These are phyloP conservation scores for Edolisoma coerulescens DNA, from an alignment of 2,113 vertebrate genomes.

Conservation along the genomic window DNA sequence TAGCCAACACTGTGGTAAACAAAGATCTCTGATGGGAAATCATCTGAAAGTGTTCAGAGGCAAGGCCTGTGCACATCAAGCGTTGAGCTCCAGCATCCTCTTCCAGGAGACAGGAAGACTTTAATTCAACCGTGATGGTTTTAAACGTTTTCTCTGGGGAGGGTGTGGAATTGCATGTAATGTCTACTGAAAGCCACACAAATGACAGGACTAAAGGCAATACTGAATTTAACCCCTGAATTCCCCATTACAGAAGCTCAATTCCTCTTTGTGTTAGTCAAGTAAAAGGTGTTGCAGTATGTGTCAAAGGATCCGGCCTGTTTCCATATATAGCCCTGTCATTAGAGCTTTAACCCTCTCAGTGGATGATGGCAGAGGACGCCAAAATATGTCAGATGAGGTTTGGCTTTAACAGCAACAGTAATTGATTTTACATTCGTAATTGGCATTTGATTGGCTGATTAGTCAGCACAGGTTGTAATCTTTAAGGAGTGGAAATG, in stretches of 20 bases:
- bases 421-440: conserved; percentile 31
- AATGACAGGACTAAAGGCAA: not conserved
- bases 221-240: not conserved
- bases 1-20: not conserved
- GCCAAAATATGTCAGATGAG: not conserved
- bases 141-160: not conserved
- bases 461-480: conserved; percentile 15
- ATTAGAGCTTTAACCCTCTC: not conserved
- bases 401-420: not conserved
- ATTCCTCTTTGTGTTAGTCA: not conserved
- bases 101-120: not conserved
- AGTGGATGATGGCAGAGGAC: not conserved
- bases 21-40: not conserved
- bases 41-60: not conserved
- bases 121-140: not conserved
- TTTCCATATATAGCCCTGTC: not conserved
- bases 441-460: conserved; percentile 35
- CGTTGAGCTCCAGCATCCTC: not conserved
- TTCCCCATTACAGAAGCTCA: not conserved
- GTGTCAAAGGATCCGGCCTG: not conserved
- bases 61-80: not conserved
- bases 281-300: not conserved
- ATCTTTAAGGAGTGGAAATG: conserved; percentile 39
- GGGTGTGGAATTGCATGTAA: not conserved
- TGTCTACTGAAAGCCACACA: not conserved